Conservation (phyloP, 2,797 vertebrate species). For the Tragelaphus oryx region DNA sequence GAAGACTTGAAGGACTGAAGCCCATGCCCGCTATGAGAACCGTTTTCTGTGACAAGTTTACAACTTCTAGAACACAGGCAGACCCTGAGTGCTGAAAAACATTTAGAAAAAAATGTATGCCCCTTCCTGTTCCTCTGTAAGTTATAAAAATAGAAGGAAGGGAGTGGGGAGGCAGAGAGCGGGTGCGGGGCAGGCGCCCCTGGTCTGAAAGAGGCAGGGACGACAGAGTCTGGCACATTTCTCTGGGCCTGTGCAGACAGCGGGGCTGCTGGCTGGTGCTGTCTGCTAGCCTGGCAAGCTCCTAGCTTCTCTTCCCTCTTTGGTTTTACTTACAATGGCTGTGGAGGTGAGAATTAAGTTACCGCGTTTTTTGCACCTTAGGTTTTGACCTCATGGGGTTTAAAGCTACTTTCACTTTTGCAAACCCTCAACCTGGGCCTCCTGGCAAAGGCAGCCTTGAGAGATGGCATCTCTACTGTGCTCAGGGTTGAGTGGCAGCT, state of each 20-base stretch:
- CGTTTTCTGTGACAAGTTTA: slow-evolving; percentile 1
- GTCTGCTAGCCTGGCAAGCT: slow-evolving; percentile 42
- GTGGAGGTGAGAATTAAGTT: slow-evolving; percentile 55
- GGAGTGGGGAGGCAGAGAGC: slow-evolving; percentile 38
- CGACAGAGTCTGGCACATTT: not conserved
- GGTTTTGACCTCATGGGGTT: slow-evolving; percentile 53
- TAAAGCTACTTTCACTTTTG: slow-evolving; percentile 76
- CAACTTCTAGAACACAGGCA: slow-evolving; percentile 20
- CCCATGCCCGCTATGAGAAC: not conserved
- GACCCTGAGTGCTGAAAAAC: slow-evolving; percentile 29
- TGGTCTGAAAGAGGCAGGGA: slow-evolving; percentile 34
- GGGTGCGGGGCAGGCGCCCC: slow-evolving; percentile 37
- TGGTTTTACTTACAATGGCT: slow-evolving; percentile 49
- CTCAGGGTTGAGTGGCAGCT: not conserved
- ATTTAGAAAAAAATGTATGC: not conserved
- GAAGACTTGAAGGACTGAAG: not conserved
- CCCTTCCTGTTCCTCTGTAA: slow-evolving; percentile 70
- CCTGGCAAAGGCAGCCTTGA: not conserved
- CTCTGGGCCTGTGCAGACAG: slow-evolving; percentile 27
- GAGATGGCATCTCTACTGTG: not conserved
- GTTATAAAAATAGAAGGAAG: slow-evolving; percentile 72
- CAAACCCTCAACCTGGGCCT: not conserved
- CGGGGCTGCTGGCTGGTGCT: slow-evolving; percentile 34
- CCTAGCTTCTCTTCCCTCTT: slow-evolving; percentile 35
- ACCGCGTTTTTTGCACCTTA: slow-evolving; percentile 6